Base-by-base conservation (phyloP, 2,797 vertebrate genomes). In the Xenentodon cancila region DNA sequence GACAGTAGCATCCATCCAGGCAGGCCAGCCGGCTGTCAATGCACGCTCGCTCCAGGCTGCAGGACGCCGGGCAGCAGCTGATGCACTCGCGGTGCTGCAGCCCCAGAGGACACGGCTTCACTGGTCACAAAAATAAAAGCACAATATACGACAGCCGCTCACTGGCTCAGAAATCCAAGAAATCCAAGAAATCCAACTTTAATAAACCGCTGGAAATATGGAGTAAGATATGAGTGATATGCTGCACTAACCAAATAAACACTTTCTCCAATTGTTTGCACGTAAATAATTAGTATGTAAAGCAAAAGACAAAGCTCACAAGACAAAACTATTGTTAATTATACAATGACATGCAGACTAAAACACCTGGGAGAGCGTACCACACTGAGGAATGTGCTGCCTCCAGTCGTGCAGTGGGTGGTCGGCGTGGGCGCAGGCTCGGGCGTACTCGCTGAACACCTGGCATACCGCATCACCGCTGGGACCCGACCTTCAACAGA, bases 1-100 rank as follows among this genome's bases (percentile, higher is more conserved):
- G 95, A 81, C 97, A 99, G 89, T 96, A 97, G 88, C 97, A 99
- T 70, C 97, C 97, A 5, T 99, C 97, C 72, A 99, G 83, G 64
- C 97, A 99, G 66, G 95, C 90, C 53, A 99, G 95, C 82, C 96
- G 95, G 71, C 95, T 99, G 88, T 95, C 95, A 49, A 98, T 91
- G 44, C 97, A 99, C 2, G 93, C 89, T 0, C 90, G 81, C 19
- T 93, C 94, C 3, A 92, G 86, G 34, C 76, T 94, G 82, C 97
- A 99, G 8, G 94, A 92, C n/a, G 86, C 88, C 0, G 97, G 97
- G 73, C 97, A 99, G 89, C 97, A 98, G 79, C 91, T 89, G 59
- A 99, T 95, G 54, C 97, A 99, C 48, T 99, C 97, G 0, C 89
- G 94, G 90, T 95, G 93, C 73, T 86, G 86, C 40, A 99, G 90